These are phyloP conservation scores for Torymus tubicola DNA, from an alignment of 2,888 invertebrate species.

Conservation along the genomic window DNA sequence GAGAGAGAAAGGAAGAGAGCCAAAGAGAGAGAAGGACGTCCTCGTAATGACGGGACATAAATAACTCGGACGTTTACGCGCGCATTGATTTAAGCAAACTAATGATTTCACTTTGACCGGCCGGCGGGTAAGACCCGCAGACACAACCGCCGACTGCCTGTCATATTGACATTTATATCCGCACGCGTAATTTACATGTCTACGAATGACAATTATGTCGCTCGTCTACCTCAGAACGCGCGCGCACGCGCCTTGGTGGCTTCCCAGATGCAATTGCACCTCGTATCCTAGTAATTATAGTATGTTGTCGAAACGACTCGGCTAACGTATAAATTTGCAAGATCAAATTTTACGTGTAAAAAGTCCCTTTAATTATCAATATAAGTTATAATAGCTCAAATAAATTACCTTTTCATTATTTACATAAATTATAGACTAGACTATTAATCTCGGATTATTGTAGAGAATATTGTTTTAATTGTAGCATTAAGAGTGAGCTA, in stretches of 20 bases:
- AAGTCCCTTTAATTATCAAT: slow-evolving; percentile 35
- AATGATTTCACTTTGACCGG: slow-evolving; percentile 77
- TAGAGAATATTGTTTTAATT: too few species aligned
- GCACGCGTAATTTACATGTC: slow-evolving; percentile 74
- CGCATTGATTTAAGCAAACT: slow-evolving; percentile 77
- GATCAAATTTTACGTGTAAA: slow-evolving; percentile 34
- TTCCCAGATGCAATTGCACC: slow-evolving; percentile 55
- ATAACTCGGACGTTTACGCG: slow-evolving; percentile 76
- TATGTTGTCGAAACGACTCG: slow-evolving; percentile 47
- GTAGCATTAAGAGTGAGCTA: too few species aligned
- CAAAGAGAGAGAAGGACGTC: slow-evolving; percentile 69
- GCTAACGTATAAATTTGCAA: slow-evolving; percentile 51
- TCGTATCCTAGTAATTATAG: slow-evolving; percentile 55
- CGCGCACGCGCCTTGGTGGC: slow-evolving; percentile 44
- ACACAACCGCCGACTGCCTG: slow-evolving; percentile 65
- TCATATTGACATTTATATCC: slow-evolving; percentile 76
- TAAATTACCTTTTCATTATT: slow-evolving; percentile 7
- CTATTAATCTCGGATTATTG: too few species aligned
- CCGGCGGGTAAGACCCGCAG: slow-evolving; percentile 64
- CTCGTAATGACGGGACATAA: slow-evolving; percentile 76
- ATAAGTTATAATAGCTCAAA: slow-evolving; percentile 9
- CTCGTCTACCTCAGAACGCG: slow-evolving; percentile 45
- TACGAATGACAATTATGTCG: slow-evolving; percentile 73
- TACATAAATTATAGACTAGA: too few species aligned
- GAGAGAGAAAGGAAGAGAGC: slow-evolving; percentile 64